Evolutionary conservation across 2,797 vertebrate species (phyloP).

Genomic region (Myiotriccus ornatus): DNA sequence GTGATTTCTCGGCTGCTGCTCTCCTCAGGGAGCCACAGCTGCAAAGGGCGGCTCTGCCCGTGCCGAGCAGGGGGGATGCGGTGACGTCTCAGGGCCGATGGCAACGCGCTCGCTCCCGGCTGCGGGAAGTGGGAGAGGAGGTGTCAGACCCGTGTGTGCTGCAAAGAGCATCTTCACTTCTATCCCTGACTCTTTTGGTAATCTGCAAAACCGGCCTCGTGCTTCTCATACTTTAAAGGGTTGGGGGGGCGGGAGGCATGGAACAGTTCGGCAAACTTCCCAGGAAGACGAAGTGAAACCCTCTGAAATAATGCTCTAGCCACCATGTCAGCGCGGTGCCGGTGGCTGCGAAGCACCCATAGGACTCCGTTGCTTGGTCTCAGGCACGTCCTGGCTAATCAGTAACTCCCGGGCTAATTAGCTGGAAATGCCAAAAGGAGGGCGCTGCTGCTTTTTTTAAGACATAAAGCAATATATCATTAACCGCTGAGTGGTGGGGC

Average conservation of each 20-base stretch:
- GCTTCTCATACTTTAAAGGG: background rate
- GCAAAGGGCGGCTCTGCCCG: background rate
- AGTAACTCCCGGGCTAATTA: background rate
- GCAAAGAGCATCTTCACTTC: background rate
- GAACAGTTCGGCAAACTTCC: background rate
- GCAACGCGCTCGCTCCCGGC: background rate
- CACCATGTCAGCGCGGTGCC: background rate
- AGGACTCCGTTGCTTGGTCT: background rate
- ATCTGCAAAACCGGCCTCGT: background rate
- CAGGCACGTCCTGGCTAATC: background rate
- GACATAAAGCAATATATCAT: background rate
- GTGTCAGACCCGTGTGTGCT: accelerated
- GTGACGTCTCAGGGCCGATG: background rate
- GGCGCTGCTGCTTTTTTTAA: background rate
- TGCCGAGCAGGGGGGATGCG: background rate
- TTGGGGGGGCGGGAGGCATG: accelerated
- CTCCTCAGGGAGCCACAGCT: background rate
- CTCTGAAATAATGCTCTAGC: background rate
- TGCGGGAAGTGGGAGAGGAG: background rate
- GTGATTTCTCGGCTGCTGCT: background rate
- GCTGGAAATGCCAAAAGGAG: background rate
- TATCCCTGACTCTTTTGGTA: background rate
- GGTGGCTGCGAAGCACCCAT: background rate
- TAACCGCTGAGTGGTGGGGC: accelerated
- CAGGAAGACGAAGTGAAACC: background rate